Conservation (phyloP, 1,140 invertebrate species). For the Heliothis subflexa region DNA sequence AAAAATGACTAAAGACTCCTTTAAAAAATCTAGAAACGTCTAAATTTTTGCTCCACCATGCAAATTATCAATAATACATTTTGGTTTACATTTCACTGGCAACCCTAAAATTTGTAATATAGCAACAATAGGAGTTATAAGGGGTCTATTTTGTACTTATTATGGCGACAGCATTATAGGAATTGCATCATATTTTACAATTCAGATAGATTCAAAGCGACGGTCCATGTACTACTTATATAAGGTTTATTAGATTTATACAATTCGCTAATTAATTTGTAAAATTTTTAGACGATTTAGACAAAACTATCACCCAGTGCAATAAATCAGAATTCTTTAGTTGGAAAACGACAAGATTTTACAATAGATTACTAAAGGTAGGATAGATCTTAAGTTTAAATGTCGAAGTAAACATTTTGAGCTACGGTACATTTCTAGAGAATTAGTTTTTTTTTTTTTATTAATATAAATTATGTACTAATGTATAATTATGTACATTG, state of each 20-base stretch:
- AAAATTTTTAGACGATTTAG: slow-evolving; percentile 13
- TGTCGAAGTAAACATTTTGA: slow-evolving; percentile 80
- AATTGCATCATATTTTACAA: slow-evolving; percentile 26
- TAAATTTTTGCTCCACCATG: not conserved
- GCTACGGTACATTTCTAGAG: slow-evolving; percentile 76
- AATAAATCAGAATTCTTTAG: slow-evolving; percentile 50
- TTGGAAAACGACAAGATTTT: slow-evolving; percentile 64
- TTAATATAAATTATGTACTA: slow-evolving; percentile 68
- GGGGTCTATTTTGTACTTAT: slow-evolving; percentile 22
- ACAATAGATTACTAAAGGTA: slow-evolving; percentile 67
- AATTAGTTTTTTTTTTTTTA: slow-evolving; percentile 63
- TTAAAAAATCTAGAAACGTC: slow-evolving; percentile 6
- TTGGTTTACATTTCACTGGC: not conserved
- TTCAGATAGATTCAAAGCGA: not conserved
- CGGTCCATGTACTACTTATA: not conserved
- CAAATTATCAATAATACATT: slow-evolving; percentile 11
- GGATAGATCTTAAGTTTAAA: slow-evolving; percentile 77
- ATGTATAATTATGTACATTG: slow-evolving; percentile 82
- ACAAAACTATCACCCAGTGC: slow-evolving; percentile 44
- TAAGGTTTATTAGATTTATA: slow-evolving; percentile 18
- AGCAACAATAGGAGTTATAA: not conserved
- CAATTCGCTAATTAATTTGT: not conserved
- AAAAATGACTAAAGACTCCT: not conserved
- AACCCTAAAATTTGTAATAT: slow-evolving; percentile 5
- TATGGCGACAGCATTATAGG: not conserved